These are phyloP conservation scores for Patiria pectinifera DNA, from an alignment of 53 echinoderm and acorn worm genomes.

Conservation along the genomic window DNA sequence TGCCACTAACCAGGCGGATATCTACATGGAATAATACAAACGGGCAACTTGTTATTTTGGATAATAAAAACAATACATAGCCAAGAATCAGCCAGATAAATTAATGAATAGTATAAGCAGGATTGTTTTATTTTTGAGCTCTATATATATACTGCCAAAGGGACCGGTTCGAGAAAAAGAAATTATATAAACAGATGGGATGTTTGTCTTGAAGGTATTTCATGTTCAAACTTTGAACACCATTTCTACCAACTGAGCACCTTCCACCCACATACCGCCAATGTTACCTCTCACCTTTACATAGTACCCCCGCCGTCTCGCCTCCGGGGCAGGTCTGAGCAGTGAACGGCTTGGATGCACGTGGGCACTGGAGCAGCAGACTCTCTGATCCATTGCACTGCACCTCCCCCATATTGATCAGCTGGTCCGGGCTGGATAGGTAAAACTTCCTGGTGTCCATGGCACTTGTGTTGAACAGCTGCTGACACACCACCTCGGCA, in stretches of 20 bases:
- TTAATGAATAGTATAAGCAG: not conserved
- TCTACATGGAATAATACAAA: constrained; percentile 54
- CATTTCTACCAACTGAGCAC: not conserved
- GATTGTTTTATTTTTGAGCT: no score
- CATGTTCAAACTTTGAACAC: not conserved
- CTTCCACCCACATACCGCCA: not conserved
- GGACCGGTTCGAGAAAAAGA: no score
- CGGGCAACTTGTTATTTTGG: not conserved
- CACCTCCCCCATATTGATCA: constrained; percentile 56
- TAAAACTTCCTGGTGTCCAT: constrained; percentile 63
- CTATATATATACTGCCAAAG: no score
- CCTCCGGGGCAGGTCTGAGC: constrained; percentile 35
- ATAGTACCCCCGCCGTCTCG: constrained; percentile 51
- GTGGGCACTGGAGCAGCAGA: constrained; percentile 55
- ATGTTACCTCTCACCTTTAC: constrained; percentile 61
- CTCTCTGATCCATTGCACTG: constrained; percentile 60
- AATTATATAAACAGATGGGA: no score
- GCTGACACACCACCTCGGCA: constrained; percentile 85
- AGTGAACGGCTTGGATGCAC: not conserved
- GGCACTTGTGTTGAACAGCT: constrained; percentile 82
- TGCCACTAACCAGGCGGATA: constrained; percentile 75
- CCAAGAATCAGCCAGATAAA: not conserved
- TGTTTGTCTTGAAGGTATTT: not conserved
- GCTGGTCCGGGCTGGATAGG: not conserved
- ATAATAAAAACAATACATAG: not conserved